These are phyloP conservation scores for Muntiacus reevesi DNA, from an alignment of 2,113 vertebrate species.

Conservation along the genomic window DNA sequence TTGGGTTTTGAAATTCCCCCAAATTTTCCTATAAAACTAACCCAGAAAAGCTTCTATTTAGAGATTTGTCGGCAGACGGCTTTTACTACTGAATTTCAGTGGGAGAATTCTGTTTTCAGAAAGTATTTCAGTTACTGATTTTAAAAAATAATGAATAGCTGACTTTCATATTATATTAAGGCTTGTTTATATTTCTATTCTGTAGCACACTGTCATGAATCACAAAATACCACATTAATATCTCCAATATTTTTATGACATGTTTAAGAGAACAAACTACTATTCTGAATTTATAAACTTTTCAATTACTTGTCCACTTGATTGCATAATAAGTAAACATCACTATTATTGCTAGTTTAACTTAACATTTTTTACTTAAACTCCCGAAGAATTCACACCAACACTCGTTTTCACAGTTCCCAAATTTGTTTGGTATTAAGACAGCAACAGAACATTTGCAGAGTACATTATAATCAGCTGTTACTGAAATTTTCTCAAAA, in stretches of 20 bases:
- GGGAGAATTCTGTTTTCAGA: slow-evolving; percentile 30
- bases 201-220: background rate
- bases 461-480: background rate
- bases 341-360: slow-evolving; percentile 6
- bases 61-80: background rate
- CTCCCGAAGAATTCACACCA: background rate
- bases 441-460: background rate
- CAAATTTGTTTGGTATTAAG: background rate
- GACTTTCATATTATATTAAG: slow-evolving; percentile 39
- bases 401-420: background rate
- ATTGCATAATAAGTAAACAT: background rate
- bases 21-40: background rate
- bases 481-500: background rate
- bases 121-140: slow-evolving; percentile 47
- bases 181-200: background rate
- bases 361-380: background rate
- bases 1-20: background rate
- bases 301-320: background rate
- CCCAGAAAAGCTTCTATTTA: slow-evolving; percentile 25
- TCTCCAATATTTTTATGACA: background rate
- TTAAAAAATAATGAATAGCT: slow-evolving; percentile 51
- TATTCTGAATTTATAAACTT: slow-evolving; percentile 13
- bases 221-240: background rate
- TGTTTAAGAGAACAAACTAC: slow-evolving; percentile 22
- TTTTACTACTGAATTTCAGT: slow-evolving; percentile 42